Evolutionary conservation across 1,140 invertebrate species (phyloP).

Genomic region (Nomia melanderi): DNA sequence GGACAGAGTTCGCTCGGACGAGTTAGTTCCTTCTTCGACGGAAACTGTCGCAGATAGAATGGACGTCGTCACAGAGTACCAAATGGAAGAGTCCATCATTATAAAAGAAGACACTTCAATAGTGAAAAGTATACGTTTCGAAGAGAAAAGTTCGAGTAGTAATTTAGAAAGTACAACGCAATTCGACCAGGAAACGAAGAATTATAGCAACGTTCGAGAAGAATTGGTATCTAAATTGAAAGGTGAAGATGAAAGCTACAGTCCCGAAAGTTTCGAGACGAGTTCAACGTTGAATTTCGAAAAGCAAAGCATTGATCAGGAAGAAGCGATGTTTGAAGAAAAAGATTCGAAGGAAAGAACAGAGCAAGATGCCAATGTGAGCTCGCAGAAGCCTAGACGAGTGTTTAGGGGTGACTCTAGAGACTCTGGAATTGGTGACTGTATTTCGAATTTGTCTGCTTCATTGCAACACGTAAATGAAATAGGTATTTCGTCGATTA

Average conservation of each 20-base stretch:
- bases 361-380: constrained; percentile 61
- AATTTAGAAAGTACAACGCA: neutral
- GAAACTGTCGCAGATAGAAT: constrained; percentile 12
- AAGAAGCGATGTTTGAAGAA: neutral
- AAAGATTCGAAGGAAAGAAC: constrained; percentile 15
- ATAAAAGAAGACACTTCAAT: neutral
- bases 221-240: neutral
- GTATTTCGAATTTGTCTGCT: constrained; percentile 38
- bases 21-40: constrained; percentile 5
- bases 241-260: neutral
- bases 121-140: neutral
- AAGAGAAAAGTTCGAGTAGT: neutral
- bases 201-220: neutral
- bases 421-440: constrained; percentile 71
- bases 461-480: constrained; percentile 56
- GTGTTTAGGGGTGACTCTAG: constrained; percentile 75
- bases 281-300: neutral
- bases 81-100: neutral
- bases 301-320: neutral
- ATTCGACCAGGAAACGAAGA: neutral
- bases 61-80: neutral
- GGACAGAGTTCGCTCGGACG: neutral
- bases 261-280: neutral
- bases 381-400: constrained; percentile 68
- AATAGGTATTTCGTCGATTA: constrained; percentile 48